phyloP scores from a whole-genome alignment of 1,140 invertebrate species.

The Heliconius congener region DNA sequence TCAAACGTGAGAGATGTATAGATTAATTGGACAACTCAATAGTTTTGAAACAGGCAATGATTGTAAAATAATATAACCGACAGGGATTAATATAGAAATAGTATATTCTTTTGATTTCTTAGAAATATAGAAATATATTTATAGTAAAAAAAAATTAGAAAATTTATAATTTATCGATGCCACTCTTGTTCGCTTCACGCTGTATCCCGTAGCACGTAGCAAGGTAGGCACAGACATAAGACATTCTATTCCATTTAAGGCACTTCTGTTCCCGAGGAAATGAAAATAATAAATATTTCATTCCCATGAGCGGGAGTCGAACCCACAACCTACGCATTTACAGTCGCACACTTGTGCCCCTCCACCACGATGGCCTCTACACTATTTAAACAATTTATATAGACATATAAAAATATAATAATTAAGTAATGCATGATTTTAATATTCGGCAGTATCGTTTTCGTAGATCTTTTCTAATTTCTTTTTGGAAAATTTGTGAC shows the following conservation, averaged over 20 bases:
- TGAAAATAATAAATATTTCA: too few species aligned
- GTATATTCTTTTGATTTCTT: neutral
- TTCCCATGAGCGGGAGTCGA: too few species aligned
- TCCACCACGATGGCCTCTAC: too few species aligned
- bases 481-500: constrained; percentile 59
- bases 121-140: too few species aligned
- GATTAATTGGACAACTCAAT: constrained; percentile 66
- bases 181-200: too few species aligned
- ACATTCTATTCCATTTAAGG: too few species aligned
- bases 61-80: neutral
- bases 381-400: neutral
- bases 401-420: neutral
- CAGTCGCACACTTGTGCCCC: too few species aligned
- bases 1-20: constrained; percentile 65
- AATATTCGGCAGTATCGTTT: neutral
- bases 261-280: too few species aligned
- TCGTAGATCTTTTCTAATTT: constrained; percentile 42
- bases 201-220: too few species aligned
- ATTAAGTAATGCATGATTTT: neutral
- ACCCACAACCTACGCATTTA: too few species aligned
- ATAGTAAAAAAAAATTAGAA: too few species aligned
- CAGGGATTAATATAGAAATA: neutral
- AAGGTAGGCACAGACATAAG: too few species aligned
- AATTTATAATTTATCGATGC: neutral
- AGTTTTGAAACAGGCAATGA: neutral